A percentile compares a stretch with the other conserved stretches of the same genome.
These are phyloP conservation scores for Erebia palarica DNA, from an alignment of 2,888 invertebrate species.

Conservation along the genomic window DNA sequence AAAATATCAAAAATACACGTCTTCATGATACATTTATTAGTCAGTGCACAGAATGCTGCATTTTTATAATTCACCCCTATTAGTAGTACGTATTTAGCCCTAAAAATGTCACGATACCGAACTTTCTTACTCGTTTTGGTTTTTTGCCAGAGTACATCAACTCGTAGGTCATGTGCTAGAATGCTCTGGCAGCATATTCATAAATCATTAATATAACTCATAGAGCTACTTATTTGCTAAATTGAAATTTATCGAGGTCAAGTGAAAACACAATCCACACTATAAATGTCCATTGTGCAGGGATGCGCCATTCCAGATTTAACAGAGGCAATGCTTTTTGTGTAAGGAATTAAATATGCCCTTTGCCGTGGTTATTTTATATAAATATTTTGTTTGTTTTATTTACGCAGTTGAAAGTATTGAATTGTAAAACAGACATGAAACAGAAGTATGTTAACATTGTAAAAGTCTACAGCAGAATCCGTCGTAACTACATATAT, in stretches of 20 bases:
- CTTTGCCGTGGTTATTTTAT: background rate
- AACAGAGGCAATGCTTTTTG: slow-evolving; percentile 27
- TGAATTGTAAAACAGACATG: no score
- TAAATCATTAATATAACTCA: slow-evolving; percentile 33
- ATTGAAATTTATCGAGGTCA: slow-evolving; percentile 29
- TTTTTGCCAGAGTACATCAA: background rate
- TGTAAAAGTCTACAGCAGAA: background rate
- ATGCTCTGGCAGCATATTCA: slow-evolving; percentile 12
- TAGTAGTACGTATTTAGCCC: slow-evolving; percentile 20
- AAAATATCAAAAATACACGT: slow-evolving; percentile 3
- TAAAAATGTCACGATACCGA: slow-evolving; percentile 11
- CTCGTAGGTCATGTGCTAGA: slow-evolving; percentile 10
- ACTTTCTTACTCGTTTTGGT: background rate
- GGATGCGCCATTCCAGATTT: slow-evolving; percentile 41
- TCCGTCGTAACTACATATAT: background rate
- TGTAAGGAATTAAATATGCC: slow-evolving; percentile 3
- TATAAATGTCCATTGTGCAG: slow-evolving; percentile 39
- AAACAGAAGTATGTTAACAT: background rate
- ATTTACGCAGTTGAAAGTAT: background rate
- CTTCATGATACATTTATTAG: slow-evolving; percentile 19
- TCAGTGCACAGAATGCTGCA: slow-evolving; percentile 26
- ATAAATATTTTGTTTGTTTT: background rate
- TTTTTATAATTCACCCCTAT: slow-evolving; percentile 16
- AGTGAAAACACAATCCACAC: slow-evolving; percentile 22
- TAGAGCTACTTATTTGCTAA: slow-evolving; percentile 20